Percentiles rank a stretch among this genome's conserved stretches.
Evolutionary conservation across 1,140 invertebrate species (phyloP).

Genomic region (Panagrolaimus sp.): DNA sequence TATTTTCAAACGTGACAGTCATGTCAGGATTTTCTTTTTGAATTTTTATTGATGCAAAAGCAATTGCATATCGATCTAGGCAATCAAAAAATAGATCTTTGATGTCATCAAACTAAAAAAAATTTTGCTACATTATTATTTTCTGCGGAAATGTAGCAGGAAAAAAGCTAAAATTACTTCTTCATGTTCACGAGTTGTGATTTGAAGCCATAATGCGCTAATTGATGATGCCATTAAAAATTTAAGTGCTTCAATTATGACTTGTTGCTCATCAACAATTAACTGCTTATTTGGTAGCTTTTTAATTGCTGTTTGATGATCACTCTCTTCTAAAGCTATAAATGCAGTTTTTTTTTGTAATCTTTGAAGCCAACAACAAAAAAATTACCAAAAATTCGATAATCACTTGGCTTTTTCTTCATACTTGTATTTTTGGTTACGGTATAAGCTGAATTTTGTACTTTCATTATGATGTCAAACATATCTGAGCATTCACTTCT

Average conservation of each 20-base stretch:
- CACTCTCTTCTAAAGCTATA: not conserved
- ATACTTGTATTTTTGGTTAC: not conserved
- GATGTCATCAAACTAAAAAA: constrained; percentile 37
- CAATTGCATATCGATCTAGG: constrained; percentile 29
- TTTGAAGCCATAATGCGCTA: constrained; percentile 40
- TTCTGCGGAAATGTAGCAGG: no score
- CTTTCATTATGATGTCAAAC: constrained; percentile 35
- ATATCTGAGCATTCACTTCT: constrained; percentile 36
- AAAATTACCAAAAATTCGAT: constrained; percentile 4
- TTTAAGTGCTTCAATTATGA: constrained; percentile 34
- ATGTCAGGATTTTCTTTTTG: constrained; percentile 1
- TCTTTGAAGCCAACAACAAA: not conserved
- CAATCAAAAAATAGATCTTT: constrained; percentile 42
- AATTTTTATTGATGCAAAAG: constrained; percentile 17
- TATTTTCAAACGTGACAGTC: constrained; percentile 3
- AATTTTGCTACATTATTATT: not conserved
- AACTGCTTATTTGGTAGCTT: not conserved
- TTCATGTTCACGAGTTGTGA: constrained; percentile 31
- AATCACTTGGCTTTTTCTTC: constrained; percentile 12
- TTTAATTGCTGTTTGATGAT: not conserved
- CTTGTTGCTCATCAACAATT: constrained; percentile 13
- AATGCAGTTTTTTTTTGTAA: not conserved
- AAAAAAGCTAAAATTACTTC: constrained; percentile 22
- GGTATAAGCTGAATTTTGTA: not conserved
- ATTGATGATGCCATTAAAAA: constrained; percentile 30